Base-by-base conservation (phyloP, 2,797 vertebrate species). In the Labroides dimidiatus region DNA sequence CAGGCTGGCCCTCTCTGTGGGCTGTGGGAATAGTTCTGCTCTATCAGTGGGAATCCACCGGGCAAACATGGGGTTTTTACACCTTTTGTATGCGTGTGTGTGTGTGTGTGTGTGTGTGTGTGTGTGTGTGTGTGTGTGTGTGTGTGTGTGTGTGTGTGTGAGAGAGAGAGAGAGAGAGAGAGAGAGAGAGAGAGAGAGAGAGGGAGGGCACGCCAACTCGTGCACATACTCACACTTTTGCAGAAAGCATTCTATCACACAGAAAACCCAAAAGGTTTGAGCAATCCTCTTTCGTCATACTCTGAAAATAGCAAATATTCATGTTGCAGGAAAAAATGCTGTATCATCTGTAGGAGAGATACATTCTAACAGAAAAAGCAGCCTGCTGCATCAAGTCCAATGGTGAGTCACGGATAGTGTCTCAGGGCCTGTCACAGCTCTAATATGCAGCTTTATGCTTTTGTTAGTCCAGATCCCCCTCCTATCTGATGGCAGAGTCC, bases 1-100 rank as follows among this genome's bases (percentile, higher is more conserved):
- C 64, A 71, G 68, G 56, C 77, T 76, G 71, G 59, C 76, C 78
- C 63, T 56, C 73, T 74, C 72, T 69, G 74, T 10, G n/a, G 82
- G 73, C 51, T 85, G 74, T 74, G 74, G 64, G 75, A 84, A 87
- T 58, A 75, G 42, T 75, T 78, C 57, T 77, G 74, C 74, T 86
- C 80, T 42, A 75, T 84, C 80, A 67, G 74, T 41, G 10, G 63
- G 75, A 79, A 60, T 70, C 62, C 79, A 61, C 53, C 49, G 62
- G 12, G 47, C 21, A 80, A 81, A 82, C 70, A 80, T 13, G 9
- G 21, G 36, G 52, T 72, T 76, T 75, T 65, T 77, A 74, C 75
- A 77, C 62, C 42, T 75, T 75, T 57, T 65, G 53, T 78, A 47
- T 78, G 23, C 75, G 3, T 44, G 53, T 44, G 5, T 54, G 45